phyloP scores from a whole-genome alignment of 2,888 invertebrate genomes.

The Ctena decussata region DNA sequence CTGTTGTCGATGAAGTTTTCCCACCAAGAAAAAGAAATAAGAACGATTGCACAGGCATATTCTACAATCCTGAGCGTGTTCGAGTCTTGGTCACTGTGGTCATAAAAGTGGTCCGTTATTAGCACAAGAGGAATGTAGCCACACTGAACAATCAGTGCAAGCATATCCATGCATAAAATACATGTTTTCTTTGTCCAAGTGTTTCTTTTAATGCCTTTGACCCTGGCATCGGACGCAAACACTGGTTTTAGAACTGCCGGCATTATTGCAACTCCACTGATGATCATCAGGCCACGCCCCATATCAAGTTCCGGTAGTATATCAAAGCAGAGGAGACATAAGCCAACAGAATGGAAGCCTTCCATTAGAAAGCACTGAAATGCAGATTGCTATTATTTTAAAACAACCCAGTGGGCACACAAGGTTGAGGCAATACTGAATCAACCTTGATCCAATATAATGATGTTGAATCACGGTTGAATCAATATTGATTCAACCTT shows the following conservation, averaged over 20 bases:
- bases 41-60: slow-evolving; percentile 66
- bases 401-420: too few species aligned
- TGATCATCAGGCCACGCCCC: slow-evolving; percentile 77
- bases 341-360: slow-evolving; percentile 75
- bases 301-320: slow-evolving; percentile 81
- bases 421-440: too few species aligned
- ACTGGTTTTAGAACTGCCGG: slow-evolving; percentile 81
- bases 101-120: slow-evolving; percentile 41
- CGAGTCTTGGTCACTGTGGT: slow-evolving; percentile 29
- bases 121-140: slow-evolving; percentile 70
- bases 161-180: slow-evolving; percentile 44
- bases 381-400: too few species aligned
- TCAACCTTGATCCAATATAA: too few species aligned
- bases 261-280: slow-evolving; percentile 77
- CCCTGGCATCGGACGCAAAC: slow-evolving; percentile 45
- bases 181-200: background rate
- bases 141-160: slow-evolving; percentile 63
- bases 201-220: background rate
- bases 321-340: slow-evolving; percentile 81
- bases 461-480: too few species aligned
- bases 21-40: slow-evolving; percentile 77
- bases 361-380: slow-evolving; percentile 74
- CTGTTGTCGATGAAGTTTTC: slow-evolving; percentile 80
- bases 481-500: too few species aligned
- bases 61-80: slow-evolving; percentile 32